Conservation (phyloP, 23 tunicate species). For the Trididemnum clinides region DNA sequence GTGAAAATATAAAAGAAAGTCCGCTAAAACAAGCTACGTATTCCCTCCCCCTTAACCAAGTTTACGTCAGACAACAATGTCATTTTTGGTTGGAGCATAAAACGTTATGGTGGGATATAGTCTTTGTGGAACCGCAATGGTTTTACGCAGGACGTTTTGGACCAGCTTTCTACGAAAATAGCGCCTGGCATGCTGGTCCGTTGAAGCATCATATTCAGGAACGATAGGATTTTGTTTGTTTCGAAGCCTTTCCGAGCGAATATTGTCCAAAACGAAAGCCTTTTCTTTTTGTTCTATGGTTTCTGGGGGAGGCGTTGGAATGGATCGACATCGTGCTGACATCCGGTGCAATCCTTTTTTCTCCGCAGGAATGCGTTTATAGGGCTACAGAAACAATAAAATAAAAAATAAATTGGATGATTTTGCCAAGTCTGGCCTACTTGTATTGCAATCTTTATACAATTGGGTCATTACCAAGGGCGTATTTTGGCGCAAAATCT, state of each 20-base stretch:
- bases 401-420: not conserved
- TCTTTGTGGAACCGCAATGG: conserved; percentile 46
- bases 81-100: conserved; percentile 90
- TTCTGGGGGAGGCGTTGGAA: conserved; percentile 79
- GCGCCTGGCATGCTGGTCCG: conserved; percentile 62
- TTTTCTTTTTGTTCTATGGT: conserved; percentile 44
- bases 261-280: conserved; percentile 71
- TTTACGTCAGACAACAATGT: conserved; percentile 80
- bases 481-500: too few species aligned
- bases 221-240: conserved; percentile 86
- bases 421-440: too few species aligned
- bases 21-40: too few species aligned
- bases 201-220: conserved; percentile 72
- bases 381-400: not conserved
- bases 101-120: conserved; percentile 86
- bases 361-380: conserved; percentile 63
- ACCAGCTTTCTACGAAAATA: conserved; percentile 78
- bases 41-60: too few species aligned
- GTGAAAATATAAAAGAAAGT: too few species aligned
- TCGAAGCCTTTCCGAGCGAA: conserved; percentile 68
- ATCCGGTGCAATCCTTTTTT: conserved; percentile 84
- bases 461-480: too few species aligned
- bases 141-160: conserved; percentile 68
- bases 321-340: conserved; percentile 87
- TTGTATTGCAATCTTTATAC: too few species aligned